phyloP scores from a whole-genome alignment of 2,888 invertebrate genomes.

The Lepidochitona cinerea region DNA sequence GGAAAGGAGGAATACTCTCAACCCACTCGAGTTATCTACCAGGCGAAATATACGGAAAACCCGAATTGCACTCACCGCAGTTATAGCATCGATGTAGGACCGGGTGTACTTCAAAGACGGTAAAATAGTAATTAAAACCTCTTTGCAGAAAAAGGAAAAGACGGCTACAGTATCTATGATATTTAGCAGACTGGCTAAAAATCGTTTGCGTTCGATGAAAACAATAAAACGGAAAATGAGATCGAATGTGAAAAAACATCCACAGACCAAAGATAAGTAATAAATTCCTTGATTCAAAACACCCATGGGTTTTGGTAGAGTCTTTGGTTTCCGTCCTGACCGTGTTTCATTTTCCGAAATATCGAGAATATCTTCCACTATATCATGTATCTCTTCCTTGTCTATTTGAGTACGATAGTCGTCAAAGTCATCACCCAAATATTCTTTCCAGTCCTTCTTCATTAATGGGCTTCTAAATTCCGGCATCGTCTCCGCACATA shows the following conservation, averaged over 20 bases:
- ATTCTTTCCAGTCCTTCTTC: conserved; percentile 37
- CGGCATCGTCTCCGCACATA: conserved; percentile 47
- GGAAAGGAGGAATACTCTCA: conserved; percentile 55
- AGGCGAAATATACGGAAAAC: conserved; percentile 54
- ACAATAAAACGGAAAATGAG: conserved; percentile 42
- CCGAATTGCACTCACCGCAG: conserved; percentile 48
- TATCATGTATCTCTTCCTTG: neutral
- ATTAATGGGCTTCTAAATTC: conserved; percentile 26
- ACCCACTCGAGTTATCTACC: conserved; percentile 50
- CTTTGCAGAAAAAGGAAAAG: conserved; percentile 42
- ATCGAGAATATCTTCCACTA: neutral
- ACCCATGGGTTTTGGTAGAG: neutral
- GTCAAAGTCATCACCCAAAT: conserved; percentile 25
- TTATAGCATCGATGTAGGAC: conserved; percentile 43
- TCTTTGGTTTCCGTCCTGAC: neutral
- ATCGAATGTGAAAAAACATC: conserved; percentile 50
- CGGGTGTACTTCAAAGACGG: conserved; percentile 41
- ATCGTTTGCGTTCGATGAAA: conserved; percentile 35
- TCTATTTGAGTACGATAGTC: neutral
- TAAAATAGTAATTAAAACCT: conserved; percentile 32
- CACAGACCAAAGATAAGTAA: conserved; percentile 24
- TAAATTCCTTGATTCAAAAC: neutral
- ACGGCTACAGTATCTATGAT: conserved; percentile 48
- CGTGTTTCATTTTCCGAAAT: neutral
- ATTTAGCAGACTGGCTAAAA: conserved; percentile 42